These are phyloP conservation scores for Oeneis ivallda DNA, from an alignment of 2,888 invertebrate genomes.

Conservation along the genomic window DNA sequence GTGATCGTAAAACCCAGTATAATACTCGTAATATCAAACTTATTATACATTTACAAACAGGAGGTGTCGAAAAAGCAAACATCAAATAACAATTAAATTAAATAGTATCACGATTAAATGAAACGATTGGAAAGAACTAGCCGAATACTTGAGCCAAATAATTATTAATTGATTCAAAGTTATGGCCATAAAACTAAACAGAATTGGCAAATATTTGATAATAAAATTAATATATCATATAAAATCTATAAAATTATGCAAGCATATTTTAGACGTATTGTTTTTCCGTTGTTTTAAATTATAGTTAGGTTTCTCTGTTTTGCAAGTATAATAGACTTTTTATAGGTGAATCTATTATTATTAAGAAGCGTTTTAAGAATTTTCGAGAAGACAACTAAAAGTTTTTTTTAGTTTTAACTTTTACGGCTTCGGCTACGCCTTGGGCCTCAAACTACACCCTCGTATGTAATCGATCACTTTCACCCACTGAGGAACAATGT, in stretches of 20 bases:
- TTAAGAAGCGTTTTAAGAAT: background rate
- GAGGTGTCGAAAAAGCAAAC: constrained; percentile 13
- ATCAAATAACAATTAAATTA: constrained; percentile 16
- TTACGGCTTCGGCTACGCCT: too few species aligned
- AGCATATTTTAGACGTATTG: constrained; percentile 11
- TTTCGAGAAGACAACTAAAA: too few species aligned
- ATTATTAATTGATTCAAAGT: constrained; percentile 10
- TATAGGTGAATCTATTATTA: background rate
- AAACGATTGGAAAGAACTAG: background rate
- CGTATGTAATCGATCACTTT: too few species aligned
- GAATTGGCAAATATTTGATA: constrained; percentile 15
- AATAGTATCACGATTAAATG: background rate
- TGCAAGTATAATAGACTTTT: constrained; percentile 4
- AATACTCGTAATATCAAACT: constrained; percentile 6
- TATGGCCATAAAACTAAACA: constrained; percentile 14
- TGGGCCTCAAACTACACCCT: too few species aligned
- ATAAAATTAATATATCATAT: constrained; percentile 5
- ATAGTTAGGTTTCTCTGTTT: constrained; percentile 6
- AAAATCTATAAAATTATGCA: background rate
- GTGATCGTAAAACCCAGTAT: constrained; percentile 20
- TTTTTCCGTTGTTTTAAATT: constrained; percentile 1
- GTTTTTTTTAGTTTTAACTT: too few species aligned
- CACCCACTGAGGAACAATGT: too few species aligned
- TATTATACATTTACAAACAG: background rate
- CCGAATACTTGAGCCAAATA: background rate